Base-by-base conservation (phyloP, 2,888 invertebrate genomes). In the Diarsia dahlii region DNA sequence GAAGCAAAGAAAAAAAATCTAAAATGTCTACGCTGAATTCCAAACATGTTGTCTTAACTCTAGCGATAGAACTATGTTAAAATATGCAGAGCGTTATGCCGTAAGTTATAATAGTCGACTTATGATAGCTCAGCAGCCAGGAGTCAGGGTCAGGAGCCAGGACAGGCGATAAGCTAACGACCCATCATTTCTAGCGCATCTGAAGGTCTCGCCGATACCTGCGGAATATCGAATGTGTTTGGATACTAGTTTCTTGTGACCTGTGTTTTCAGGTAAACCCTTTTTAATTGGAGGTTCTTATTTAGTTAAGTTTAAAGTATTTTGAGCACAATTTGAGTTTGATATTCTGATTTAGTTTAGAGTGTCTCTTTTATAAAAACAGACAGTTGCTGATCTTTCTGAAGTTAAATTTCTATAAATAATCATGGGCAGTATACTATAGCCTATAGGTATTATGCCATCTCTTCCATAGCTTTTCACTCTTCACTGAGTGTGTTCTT, bases 101-200 rank as follows among this genome's bases (percentile, higher is more conserved):
- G 70, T 62, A 80, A 84, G 65, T 75, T 84, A 74, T 71, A 78
- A 81, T 60, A 75, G 82, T 65, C 79, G 70, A 74, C 74, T 64
- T 54, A 71, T 80, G 71, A 69, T 45, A 62, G 71, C 71, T 70
- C 60, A 45, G 58, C 63, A 39, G 18, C 39, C 60, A 45, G 39
- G 1, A 34, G 60, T 45, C 54, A 48, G 58, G 13, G 50, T 45
- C 54, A 48, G 58, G 13, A 79, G 50, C 60, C 46, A 62, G 50
- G 64, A 69, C 71, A 66, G 60, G 34, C 72, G 80, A 84, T 82
- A 76, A 82, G 67, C 80, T 80, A 84, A 84, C 84, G 84, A 76
- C 70, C 63, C 28, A 60, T 76, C 76, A 56, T 73, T 76, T 80
- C 69, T 84, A 76, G 84, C 62, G 62, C 66, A 70, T 54, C 62